Percentiles rank a stretch among this genome's conserved stretches.
These are phyloP conservation scores for Synanthedon formicaeformis DNA, from an alignment of 2,888 invertebrate genomes.

Conservation along the genomic window DNA sequence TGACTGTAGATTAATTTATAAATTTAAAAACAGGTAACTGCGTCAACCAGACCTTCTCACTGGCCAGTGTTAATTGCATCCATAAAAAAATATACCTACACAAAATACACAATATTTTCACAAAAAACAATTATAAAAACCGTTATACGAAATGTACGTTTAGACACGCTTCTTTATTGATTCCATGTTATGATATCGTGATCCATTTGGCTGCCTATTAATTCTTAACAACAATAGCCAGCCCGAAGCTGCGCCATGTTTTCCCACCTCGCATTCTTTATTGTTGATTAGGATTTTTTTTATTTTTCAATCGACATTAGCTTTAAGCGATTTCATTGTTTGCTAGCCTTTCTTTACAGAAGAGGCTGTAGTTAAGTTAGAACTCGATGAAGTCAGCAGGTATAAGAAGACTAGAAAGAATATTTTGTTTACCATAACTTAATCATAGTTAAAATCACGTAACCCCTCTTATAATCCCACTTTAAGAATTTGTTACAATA, in stretches of 20 bases:
- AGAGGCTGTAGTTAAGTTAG: too few relatives aligned
- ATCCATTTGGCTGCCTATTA: conserved; percentile 46
- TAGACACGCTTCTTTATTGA: conserved; percentile 48
- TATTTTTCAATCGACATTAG: conserved; percentile 15
- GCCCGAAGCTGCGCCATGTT: conserved; percentile 36
- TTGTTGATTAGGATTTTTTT: conserved; percentile 55
- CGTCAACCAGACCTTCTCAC: too few relatives aligned
- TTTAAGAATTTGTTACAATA: too few relatives aligned
- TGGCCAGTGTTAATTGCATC: too few relatives aligned
- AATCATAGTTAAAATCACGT: too few relatives aligned
- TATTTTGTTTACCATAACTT: too few relatives aligned
- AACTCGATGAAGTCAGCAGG: too few relatives aligned
- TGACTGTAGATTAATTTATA: too few relatives aligned
- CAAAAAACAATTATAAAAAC: conserved; percentile 9
- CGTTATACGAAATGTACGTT: conserved; percentile 44
- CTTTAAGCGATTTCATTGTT: background rate
- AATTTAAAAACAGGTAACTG: too few relatives aligned
- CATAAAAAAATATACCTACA: too few relatives aligned
- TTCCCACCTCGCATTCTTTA: conserved; percentile 41
- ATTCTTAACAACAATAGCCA: conserved; percentile 48
- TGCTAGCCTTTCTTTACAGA: background rate
- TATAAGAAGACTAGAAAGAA: too few relatives aligned
- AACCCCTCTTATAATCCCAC: too few relatives aligned
- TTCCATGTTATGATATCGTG: conserved; percentile 54
- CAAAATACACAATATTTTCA: background rate